Evolutionary conservation across 2,888 invertebrate genomes (phyloP).

Genomic region (Venusia cambrica): DNA sequence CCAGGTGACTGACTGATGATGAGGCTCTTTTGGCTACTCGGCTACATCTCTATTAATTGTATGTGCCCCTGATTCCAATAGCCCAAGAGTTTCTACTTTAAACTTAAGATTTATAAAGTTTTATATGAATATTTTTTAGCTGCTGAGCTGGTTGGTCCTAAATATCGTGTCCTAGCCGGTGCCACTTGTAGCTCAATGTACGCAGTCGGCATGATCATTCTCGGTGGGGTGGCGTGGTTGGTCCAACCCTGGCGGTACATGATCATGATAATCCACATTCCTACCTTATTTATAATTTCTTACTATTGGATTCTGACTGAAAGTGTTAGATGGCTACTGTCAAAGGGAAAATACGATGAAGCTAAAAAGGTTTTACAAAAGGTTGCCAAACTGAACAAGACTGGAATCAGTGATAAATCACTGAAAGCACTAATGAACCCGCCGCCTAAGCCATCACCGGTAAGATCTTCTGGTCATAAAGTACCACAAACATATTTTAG

Average conservation of each 20-base stretch:
- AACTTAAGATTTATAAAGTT: no score
- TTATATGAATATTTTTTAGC: constrained; percentile 69
- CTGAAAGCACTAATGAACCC: constrained; percentile 61
- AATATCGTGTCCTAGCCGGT: constrained; percentile 85
- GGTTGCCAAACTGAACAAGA: constrained; percentile 83
- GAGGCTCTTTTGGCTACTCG: no score
- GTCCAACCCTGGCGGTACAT: constrained; percentile 85
- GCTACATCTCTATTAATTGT: no score
- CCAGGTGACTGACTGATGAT: no score
- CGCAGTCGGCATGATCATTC: constrained; percentile 85
- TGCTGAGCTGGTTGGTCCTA: constrained; percentile 88
- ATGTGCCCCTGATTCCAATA: no score
- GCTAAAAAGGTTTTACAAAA: constrained; percentile 82
- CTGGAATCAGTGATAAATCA: constrained; percentile 76
- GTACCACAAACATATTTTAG: no score
- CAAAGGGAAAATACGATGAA: constrained; percentile 82
- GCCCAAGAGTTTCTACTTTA: no score
- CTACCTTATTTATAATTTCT: constrained; percentile 83
- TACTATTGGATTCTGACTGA: constrained; percentile 85
- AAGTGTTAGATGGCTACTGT: constrained; percentile 88
- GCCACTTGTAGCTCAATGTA: constrained; percentile 86
- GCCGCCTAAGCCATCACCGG: constrained; percentile 42
- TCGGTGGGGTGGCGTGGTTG: constrained; percentile 85
- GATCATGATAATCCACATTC: constrained; percentile 84
- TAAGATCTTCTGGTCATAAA: constrained; percentile 13